Percentiles rank a stretch among this genome's conserved stretches.
phyloP scores from a whole-genome alignment of 2,113 vertebrate genomes.

The Pluvialis apricaria region DNA sequence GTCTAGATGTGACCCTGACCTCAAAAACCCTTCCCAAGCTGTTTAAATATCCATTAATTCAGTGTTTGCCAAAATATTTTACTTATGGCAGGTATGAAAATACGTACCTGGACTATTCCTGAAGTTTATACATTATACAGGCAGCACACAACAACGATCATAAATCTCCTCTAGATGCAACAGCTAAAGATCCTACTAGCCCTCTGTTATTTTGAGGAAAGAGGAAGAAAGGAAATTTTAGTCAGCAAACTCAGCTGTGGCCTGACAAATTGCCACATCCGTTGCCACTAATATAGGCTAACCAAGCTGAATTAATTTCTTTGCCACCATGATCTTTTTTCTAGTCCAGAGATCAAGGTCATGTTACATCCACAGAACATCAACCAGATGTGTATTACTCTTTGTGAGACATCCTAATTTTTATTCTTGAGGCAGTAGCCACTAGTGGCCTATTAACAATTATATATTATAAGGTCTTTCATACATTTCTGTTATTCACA shows the following conservation, averaged over 20 bases:
- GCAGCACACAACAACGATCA: constrained; percentile 18
- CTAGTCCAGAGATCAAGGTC: constrained; percentile 48
- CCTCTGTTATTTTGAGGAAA: constrained; percentile 3
- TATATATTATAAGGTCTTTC: constrained; percentile 46
- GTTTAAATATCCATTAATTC: constrained; percentile 25
- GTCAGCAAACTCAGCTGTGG: not conserved
- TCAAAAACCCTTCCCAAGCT: not conserved
- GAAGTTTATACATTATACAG: constrained; percentile 25
- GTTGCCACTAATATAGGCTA: constrained; percentile 9
- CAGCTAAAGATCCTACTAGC: constrained; percentile 6
- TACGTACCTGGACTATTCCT: not conserved
- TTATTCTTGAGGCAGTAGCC: constrained; percentile 41
- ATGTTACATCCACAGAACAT: constrained; percentile 31
- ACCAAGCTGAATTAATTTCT: constrained; percentile 56
- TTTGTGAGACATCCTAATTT: constrained; percentile 9
- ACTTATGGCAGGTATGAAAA: constrained; percentile 25
- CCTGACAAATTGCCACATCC: constrained; percentile 46
- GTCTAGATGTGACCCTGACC: not conserved
- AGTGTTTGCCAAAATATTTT: constrained; percentile 24
- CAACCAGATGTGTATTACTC: constrained; percentile 34
- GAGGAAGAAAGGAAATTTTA: constrained; percentile 16
- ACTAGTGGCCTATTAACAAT: constrained; percentile 53
- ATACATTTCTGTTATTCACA: constrained; percentile 33
- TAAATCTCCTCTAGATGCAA: constrained; percentile 49
- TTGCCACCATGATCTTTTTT: constrained; percentile 8